Percentiles rank a stretch among this genome's conserved stretches.
Evolutionary conservation across 2,797 vertebrate species (phyloP).

Genomic region (Stomatorhinus walkeri): DNA sequence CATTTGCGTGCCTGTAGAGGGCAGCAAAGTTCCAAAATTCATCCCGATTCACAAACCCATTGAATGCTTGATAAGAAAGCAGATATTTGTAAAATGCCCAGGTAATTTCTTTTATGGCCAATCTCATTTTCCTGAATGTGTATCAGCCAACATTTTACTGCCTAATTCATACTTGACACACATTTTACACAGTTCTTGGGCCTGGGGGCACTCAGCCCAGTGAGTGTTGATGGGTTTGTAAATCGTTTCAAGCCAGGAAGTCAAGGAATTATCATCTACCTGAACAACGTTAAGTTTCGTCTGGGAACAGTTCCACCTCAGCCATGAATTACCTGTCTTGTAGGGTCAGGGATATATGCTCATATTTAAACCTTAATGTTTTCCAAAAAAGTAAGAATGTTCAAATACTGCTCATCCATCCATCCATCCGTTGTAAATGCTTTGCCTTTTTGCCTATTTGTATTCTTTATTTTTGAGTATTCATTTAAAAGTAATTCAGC

Average conservation of each 20-base stretch:
- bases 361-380: background rate
- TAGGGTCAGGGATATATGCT: background rate
- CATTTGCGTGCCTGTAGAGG: conserved; percentile 44
- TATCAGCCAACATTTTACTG: conserved; percentile 10
- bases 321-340: background rate
- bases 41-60: background rate
- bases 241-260: background rate
- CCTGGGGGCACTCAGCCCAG: background rate
- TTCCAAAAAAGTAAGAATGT: background rate
- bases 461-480: background rate
- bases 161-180: conserved; percentile 3
- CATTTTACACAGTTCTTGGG: background rate
- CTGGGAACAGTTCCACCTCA: no score
- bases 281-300: background rate
- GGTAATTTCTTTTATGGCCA: conserved; percentile 6
- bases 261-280: background rate
- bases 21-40: conserved; percentile 37
- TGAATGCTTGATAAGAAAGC: background rate
- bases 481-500: background rate
- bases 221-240: background rate
- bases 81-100: conserved; percentile 1
- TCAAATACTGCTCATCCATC: background rate
- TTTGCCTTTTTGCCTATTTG: background rate
- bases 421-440: background rate
- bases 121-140: conserved; percentile 18